phyloP scores from a whole-genome alignment of 2,113 vertebrate genomes.

The Myotis brandtii region DNA sequence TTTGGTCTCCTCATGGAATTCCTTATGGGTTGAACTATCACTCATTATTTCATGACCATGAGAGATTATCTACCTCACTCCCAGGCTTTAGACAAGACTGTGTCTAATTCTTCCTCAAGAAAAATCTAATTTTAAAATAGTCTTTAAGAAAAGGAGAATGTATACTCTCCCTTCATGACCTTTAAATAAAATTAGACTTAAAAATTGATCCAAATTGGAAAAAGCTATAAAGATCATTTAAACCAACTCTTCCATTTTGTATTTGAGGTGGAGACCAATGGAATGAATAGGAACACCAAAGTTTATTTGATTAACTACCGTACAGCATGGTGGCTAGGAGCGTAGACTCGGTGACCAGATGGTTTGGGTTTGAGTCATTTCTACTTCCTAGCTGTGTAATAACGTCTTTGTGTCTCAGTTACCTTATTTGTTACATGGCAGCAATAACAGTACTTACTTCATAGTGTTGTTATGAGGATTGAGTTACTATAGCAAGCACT shows the following conservation, averaged over 20 bases:
- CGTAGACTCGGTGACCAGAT: not conserved
- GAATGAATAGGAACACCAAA: not conserved
- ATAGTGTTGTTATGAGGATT: not conserved
- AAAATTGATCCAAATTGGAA: not conserved
- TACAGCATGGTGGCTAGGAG: not conserved
- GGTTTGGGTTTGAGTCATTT: not conserved
- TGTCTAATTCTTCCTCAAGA: not conserved
- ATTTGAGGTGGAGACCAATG: not conserved
- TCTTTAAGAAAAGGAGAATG: not conserved
- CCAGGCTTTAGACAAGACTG: not conserved
- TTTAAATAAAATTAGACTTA: slow-evolving; percentile 2
- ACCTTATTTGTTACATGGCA: not conserved
- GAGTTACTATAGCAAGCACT: not conserved
- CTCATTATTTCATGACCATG: not conserved
- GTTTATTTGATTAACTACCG: not conserved
- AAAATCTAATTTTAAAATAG: slow-evolving; percentile 37
- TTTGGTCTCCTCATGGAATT: not conserved
- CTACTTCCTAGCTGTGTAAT: not conserved
- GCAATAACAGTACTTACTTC: no score
- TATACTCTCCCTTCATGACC: not conserved
- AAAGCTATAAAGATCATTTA: not conserved
- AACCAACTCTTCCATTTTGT: not conserved
- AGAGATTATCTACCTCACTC: not conserved
- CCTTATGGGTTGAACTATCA: not conserved
- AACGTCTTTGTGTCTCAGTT: not conserved